A percentile compares a stretch with the other conserved stretches of the same genome.
Conservation (phyloP, 2,797 vertebrate genomes). For the Gymnoscopelus microlampas region DNA sequence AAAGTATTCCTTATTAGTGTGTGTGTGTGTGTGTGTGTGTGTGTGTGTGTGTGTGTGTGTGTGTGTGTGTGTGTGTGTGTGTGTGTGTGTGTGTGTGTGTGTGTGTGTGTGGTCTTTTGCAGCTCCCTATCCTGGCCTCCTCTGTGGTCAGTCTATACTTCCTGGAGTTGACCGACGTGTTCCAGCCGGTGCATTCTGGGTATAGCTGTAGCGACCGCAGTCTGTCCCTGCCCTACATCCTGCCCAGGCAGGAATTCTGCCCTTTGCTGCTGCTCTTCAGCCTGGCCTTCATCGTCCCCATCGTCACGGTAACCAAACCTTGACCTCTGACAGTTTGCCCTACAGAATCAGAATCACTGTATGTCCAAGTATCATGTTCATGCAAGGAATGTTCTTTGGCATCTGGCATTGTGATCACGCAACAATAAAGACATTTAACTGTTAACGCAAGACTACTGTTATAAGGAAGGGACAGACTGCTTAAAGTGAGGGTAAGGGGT, state of each 20-base stretch:
- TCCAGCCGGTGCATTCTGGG: slow-evolving; percentile 95
- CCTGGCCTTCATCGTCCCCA: slow-evolving; percentile 93
- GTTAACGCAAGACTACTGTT: too few relatives aligned
- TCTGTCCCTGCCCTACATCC: slow-evolving; percentile 95
- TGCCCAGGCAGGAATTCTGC: slow-evolving; percentile 91
- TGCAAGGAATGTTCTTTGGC: too few relatives aligned
- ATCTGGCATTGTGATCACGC: background rate
- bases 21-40: too few relatives aligned
- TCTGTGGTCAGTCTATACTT: slow-evolving; percentile 97
- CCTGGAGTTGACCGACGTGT: slow-evolving; percentile 96
- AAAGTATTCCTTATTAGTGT: too few relatives aligned
- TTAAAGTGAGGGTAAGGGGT: too few relatives aligned
- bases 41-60: too few relatives aligned
- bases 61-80: too few relatives aligned
- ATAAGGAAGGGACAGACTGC: too few relatives aligned
- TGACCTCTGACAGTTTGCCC: background rate
- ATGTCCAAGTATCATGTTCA: too few relatives aligned
- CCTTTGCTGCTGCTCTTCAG: slow-evolving; percentile 95
- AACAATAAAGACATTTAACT: too few relatives aligned
- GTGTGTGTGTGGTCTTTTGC: slow-evolving; percentile 5
- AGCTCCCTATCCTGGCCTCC: slow-evolving; percentile 92
- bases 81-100: too few relatives aligned
- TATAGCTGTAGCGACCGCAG: slow-evolving; percentile 97
- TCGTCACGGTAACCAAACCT: slow-evolving; percentile 84
- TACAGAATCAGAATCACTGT: too few relatives aligned